Evolutionary conservation across 2,113 vertebrate genomes (phyloP), one percentile per base, ranked within the genome.

Genomic region (Maccullochella peelii): DNA sequence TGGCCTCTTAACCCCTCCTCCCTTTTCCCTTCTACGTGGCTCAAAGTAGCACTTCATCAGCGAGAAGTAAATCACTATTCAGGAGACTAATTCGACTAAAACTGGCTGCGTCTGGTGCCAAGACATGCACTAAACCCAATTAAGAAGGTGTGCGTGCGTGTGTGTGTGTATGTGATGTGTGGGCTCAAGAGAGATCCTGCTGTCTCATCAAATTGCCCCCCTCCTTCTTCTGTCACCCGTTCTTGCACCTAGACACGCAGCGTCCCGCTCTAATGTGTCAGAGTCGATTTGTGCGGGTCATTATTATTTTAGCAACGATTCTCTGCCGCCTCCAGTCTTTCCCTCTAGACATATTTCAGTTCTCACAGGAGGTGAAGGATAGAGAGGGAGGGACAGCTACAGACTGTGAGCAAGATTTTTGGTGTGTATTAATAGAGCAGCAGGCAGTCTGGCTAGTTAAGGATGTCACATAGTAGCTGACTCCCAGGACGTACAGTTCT

Each of bases 51-150:
- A 77, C 82, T 84, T 90, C 86, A 86, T 89, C 89, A 86, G 86
- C 73, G 61, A 88, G 88, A 92, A 83, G 85, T 86, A 93, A 91
- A 91, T 87, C 89, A 94, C 90, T 89, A 88, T 93, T 92, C 89
- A 88, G 86, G 78, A 89, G 89, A 90, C 88, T 94, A 94, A 95
- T 95, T 94, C 80, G 87, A 92, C 89, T 92, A 90, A 91, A 89
- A 91, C 85, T 70, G 74, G 50, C 73, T 49, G 79, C 40, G 44
- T 80, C 65, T 73, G 79, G 73, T 90, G 90, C 90, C 94, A 94
- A 89, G 89, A 92, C 86, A 88, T 78, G 72, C 92, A 86, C 85
- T 92, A 93, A 95, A 94, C 88, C 86, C 92, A 95, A 95, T 95
- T 94, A 95, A 88, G 79, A 89, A 84, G 79, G 85, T 62, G 74